Evolutionary conservation across 2,113 vertebrate genomes (phyloP), one percentile per base, ranked within the genome.

Genomic region (Morone chrysops): DNA sequence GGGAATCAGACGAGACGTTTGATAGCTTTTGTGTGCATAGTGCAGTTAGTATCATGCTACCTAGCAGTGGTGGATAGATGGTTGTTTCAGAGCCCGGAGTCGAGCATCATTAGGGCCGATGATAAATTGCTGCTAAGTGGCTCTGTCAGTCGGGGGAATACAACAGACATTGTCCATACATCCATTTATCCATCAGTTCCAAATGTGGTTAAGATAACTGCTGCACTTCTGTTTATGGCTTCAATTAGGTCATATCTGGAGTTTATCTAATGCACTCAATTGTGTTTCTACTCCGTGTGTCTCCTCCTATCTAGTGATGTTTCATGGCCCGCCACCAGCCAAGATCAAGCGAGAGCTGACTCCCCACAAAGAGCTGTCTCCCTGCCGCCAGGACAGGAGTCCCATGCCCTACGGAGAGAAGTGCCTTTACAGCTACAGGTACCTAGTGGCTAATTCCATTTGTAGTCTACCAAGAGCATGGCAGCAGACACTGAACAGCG

Each of bases 381-480:
- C 97, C 90, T 99, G 98, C 86, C 96, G 95, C 92, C 97, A 96
- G 2, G 96, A 98, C 90, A 95, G 97, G 94, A 96, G 95, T 93
- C 95, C 97, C 40, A 95, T 96, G 89, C 95, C 93, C 92, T 99
- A 97, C 45, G 96, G 96, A 96, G 98, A 99, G 95, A 99, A 99
- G 97, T 99, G 98, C 98, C 98, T 99, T 97, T 99, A 98, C 96
- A 99, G 97, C 95, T 98, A 98, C 96, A 99, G 98, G 98, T 99
- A 93, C 1, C 63, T 72, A 7, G 5, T 4, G 0, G 8, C 1
- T 7, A 0, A 6, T 16, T 9, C 12, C 40, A 50, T 74, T 31
- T 8, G 20, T 22, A n/a, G 18, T 38, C 17, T 7, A 20, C 4
- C 36, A 4, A 0, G 8, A 31, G 40, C 45, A 38, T 0, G 20